Evolutionary conservation across 1,140 invertebrate species (phyloP), one percentile per base, ranked within the genome.

Genomic region (Eumeta japonica): DNA sequence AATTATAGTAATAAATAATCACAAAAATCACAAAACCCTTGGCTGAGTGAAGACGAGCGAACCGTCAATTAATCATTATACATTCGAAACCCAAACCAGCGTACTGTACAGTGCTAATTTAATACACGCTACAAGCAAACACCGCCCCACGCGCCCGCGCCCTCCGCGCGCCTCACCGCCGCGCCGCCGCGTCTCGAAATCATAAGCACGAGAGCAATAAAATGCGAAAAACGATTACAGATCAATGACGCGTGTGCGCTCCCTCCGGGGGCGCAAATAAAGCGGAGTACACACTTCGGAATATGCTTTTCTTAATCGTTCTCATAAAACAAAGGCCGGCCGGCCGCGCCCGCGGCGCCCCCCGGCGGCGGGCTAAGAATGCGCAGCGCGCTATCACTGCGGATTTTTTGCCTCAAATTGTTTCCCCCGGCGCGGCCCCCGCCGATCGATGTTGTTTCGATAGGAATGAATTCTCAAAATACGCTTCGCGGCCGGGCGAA

Each of bases 221-320:
- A 68, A 70, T 64, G 55, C 52, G 61, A 63, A 71, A 70, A 74
- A 66, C 66, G 65, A 71, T 74, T 70, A 66, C 66, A 58, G 65
- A 66, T 63, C 70, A 74, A 74, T 74, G 70, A 74, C 68, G 70
- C 70, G 54, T n/a, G n/a, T 58, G 50, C 40, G 47, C 64, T 62
- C 63, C 63, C 63, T 62, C 55, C 57, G 50, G 55, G 58, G 58
- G 58, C 55, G 59, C 66, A 67, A 70, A 71, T 70, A 70, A 70
- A 62, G 56, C 62, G 43, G 48, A 67, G 68, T 73, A 70, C 70
- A 74, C 65, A 74, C 70, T 71, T 67, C 62, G n/a, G 70, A 74
- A 74, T 74, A 74, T 74, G 70, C 70, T 70, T 74, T 74, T 71
- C 70, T 74, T 74, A 74, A 74, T 74, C 70, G 70, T 70, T 71